Evolutionary conservation across 2,888 invertebrate species (phyloP).

Genomic region (Tiliacea aurago): DNA sequence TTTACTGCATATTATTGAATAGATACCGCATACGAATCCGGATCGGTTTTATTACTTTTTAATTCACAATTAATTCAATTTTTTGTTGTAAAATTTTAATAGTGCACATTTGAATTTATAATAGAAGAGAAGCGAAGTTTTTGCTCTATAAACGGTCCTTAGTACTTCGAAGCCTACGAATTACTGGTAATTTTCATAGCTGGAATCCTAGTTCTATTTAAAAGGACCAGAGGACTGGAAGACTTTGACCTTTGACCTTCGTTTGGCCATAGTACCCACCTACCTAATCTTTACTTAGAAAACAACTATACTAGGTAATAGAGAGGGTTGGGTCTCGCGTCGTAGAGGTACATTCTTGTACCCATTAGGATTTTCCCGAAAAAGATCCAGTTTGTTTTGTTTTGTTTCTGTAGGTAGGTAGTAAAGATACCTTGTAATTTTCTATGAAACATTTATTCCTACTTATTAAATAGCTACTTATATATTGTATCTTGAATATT

Average conservation of each 20-base stretch:
- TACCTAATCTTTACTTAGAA: conserved; percentile 56
- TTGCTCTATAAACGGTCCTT: conserved; percentile 28
- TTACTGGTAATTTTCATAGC: conserved; percentile 32
- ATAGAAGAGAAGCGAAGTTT: conserved; percentile 30
- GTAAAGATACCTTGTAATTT: neutral
- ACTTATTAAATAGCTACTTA: too few relatives aligned
- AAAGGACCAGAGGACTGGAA: conserved; percentile 37
- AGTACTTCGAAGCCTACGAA: conserved; percentile 31
- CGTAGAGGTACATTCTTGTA: conserved; percentile 46
- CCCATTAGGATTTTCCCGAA: conserved; percentile 42
- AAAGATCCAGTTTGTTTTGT: conserved; percentile 27
- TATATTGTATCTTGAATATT: too few relatives aligned
- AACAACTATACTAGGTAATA: conserved; percentile 41
- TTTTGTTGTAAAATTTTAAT: conserved; percentile 51
- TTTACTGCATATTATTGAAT: conserved; percentile 58
- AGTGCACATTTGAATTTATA: conserved; percentile 42
- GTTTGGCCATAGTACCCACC: conserved; percentile 38
- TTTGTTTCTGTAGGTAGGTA: neutral
- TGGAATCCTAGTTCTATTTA: conserved; percentile 28
- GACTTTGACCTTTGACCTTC: conserved; percentile 56
- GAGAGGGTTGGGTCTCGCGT: conserved; percentile 48
- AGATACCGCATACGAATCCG: conserved; percentile 59
- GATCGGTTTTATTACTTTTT: conserved; percentile 69
- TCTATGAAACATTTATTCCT: neutral
- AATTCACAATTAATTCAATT: conserved; percentile 70